A percentile compares a stretch with the other conserved stretches of the same genome.
Evolutionary conservation across 2,113 vertebrate species (phyloP).

Genomic region (Trematocara stigmaticum): DNA sequence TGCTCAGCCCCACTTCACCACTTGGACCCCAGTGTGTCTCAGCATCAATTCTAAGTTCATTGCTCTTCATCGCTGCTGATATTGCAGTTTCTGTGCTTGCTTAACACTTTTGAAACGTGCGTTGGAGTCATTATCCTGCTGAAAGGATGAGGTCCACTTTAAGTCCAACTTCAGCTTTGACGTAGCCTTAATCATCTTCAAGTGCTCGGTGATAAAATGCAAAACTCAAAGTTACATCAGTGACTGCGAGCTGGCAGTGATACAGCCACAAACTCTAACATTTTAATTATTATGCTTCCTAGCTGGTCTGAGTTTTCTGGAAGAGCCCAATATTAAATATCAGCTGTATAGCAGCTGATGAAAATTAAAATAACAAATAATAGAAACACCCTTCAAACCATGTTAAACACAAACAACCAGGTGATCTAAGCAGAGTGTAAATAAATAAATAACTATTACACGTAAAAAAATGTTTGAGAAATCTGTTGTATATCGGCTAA

Average conservation of each 20-base stretch:
- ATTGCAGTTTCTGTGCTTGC: not conserved
- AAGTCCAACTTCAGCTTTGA: not conserved
- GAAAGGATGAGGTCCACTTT: not conserved
- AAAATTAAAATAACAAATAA: not conserved
- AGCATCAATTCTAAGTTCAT: not conserved
- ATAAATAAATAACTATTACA: not conserved
- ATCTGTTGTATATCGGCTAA: rapidly evolving
- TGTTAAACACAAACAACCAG: not conserved
- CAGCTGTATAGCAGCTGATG: not conserved
- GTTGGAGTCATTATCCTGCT: not conserved
- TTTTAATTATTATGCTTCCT: not conserved
- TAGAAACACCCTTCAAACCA: not conserved
- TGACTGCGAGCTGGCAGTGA: not conserved
- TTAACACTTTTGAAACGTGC: not conserved
- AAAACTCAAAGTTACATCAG: not conserved
- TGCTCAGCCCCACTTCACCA: not conserved
- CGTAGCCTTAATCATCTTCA: not conserved
- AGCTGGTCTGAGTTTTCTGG: not conserved
- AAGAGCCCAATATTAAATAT: not conserved
- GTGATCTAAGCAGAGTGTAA: not conserved
- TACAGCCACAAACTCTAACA: not conserved
- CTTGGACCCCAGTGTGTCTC: not conserved
- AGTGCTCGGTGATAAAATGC: not conserved
- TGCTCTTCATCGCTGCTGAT: not conserved
- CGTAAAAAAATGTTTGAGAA: not conserved